These are phyloP conservation scores for Hylomyscus alleni DNA, from an alignment of 2,797 vertebrate species.

Conservation along the genomic window DNA sequence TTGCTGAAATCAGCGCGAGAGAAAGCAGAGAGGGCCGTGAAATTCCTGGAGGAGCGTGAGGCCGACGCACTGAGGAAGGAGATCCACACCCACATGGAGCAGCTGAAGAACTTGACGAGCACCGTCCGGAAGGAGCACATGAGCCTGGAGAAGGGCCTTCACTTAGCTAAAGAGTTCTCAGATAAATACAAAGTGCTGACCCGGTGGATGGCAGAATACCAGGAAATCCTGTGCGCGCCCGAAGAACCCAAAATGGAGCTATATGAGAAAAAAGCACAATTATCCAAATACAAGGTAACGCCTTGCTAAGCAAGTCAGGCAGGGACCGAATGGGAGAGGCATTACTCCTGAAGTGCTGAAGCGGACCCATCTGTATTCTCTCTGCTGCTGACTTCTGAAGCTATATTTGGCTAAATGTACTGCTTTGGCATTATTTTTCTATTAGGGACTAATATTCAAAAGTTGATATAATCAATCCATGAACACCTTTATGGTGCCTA, in stretches of 20 bases:
- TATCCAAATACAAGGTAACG: constrained; percentile 97
- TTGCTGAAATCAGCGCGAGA: constrained; percentile 94
- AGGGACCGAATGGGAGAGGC: not conserved
- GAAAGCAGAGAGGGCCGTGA: constrained; percentile 93
- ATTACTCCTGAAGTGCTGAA: not conserved
- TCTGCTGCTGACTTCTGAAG: not conserved
- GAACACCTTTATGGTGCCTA: not conserved
- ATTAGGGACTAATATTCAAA: not conserved
- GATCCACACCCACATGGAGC: constrained; percentile 90
- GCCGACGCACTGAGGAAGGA: constrained; percentile 92
- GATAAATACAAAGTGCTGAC: constrained; percentile 94
- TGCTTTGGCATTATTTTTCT: not conserved
- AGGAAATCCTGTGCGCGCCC: constrained; percentile 89
- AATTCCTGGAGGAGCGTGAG: constrained; percentile 92
- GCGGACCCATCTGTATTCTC: fast-evolving
- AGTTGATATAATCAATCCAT: not conserved
- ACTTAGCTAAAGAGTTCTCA: constrained; percentile 96
- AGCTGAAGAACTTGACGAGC: constrained; percentile 93
- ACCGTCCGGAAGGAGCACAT: constrained; percentile 93
- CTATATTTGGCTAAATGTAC: not conserved
- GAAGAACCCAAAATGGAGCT: constrained; percentile 96
- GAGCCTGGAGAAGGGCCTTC: constrained; percentile 93
- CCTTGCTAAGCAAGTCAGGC: fast-evolving
- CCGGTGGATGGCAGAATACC: constrained; percentile 94
- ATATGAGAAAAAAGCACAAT: constrained; percentile 97